Percentiles rank a stretch among this genome's conserved stretches.
These are phyloP conservation scores for Bombus soroeensis DNA, from an alignment of 1,140 invertebrate species.

Conservation along the genomic window DNA sequence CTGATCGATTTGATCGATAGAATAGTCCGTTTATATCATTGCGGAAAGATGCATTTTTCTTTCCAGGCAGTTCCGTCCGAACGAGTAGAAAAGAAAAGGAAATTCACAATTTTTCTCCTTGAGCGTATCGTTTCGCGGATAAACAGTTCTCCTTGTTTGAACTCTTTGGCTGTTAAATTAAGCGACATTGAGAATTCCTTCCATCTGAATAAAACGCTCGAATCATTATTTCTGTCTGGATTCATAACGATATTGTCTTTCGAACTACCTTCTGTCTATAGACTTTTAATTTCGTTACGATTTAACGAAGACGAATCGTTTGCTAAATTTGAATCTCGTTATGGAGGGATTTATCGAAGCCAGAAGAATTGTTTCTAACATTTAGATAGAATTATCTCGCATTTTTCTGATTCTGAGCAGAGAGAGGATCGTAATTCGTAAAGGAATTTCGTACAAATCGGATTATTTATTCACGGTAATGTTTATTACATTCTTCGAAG, in stretches of 20 bases:
- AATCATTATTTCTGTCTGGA: slow-evolving; percentile 27
- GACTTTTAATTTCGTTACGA: not conserved
- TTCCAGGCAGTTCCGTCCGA: not conserved
- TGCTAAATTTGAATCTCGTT: not conserved
- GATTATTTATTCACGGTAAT: too few species aligned
- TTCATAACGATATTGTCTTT: slow-evolving; percentile 20
- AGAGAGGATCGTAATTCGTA: not conserved
- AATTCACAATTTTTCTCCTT: not conserved
- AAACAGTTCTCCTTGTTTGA: slow-evolving; percentile 38
- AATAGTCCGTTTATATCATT: not conserved
- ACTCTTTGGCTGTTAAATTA: slow-evolving; percentile 42
- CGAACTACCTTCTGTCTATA: not conserved
- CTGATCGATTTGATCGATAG: slow-evolving; percentile 53
- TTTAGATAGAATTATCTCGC: not conserved
- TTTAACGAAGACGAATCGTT: slow-evolving; percentile 1
- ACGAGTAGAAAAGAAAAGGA: not conserved
- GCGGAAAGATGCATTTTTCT: not conserved
- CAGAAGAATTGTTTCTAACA: not conserved
- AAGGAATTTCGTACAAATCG: too few species aligned
- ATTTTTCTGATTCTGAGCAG: not conserved
- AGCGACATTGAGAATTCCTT: not conserved
- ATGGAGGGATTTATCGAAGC: not conserved
- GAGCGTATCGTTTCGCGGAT: slow-evolving; percentile 38
- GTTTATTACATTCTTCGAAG: too few species aligned
- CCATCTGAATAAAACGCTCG: not conserved